These are phyloP conservation scores for Fundulus diaphanus DNA, from an alignment of 2,797 vertebrate genomes.

Conservation along the genomic window DNA sequence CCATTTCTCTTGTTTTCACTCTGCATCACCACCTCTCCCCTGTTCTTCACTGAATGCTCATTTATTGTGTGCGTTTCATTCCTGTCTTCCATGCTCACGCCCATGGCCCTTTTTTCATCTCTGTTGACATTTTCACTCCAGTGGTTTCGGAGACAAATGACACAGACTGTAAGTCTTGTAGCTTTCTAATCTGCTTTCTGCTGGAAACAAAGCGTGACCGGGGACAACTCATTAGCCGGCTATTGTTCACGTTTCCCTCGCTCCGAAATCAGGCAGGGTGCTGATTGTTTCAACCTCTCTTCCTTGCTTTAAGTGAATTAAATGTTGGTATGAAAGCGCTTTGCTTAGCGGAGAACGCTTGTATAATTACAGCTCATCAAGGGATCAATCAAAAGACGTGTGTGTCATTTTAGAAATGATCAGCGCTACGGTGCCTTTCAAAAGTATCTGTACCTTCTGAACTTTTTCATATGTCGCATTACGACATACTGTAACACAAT, in stretches of 20 bases:
- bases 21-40: neutral
- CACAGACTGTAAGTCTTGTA: constrained; percentile 41
- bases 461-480: neutral
- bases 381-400: neutral
- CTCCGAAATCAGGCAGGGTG: constrained; percentile 5
- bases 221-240: constrained; percentile 57
- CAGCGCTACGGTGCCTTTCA: neutral
- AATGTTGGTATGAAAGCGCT: constrained; percentile 33
- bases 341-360: constrained; percentile 24
- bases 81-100: neutral
- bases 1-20: constrained; percentile 18
- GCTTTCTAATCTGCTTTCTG: constrained; percentile 56
- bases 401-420: constrained; percentile 14
- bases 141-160: constrained; percentile 61
- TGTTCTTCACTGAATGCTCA: constrained; percentile 21
- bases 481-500: neutral
- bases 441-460: neutral
- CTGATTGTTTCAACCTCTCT: constrained; percentile 41
- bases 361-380: constrained; percentile 28
- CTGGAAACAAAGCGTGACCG: constrained; percentile 45
- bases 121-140: constrained; percentile 72
- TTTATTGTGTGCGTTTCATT: constrained; percentile 39
- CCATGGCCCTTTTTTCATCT: constrained; percentile 41
- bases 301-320: constrained; percentile 35
- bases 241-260: constrained; percentile 50